phyloP scores from a whole-genome alignment of 2,888 invertebrate genomes.

The Melieria crassipennis region DNA sequence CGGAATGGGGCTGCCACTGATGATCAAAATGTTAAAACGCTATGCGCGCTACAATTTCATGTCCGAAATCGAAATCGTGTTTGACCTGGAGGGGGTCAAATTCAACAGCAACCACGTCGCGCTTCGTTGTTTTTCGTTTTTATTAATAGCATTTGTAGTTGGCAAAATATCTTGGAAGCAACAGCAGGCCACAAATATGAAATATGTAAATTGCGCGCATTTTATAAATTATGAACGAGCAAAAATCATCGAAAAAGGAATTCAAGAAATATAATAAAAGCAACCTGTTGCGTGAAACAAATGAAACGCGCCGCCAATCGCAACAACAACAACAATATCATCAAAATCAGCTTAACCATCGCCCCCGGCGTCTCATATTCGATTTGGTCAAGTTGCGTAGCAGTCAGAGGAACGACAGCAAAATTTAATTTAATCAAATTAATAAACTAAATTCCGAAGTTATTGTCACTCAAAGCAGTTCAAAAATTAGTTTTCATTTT shows the following conservation, averaged over 20 bases:
- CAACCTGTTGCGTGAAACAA: not conserved
- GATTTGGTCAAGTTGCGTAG: not conserved
- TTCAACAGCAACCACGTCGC: not conserved
- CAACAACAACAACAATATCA: not conserved
- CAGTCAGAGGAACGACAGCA: not conserved
- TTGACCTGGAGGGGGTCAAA: conserved; percentile 1
- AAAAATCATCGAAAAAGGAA: not conserved
- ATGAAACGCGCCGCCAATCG: not conserved
- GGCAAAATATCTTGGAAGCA: not conserved
- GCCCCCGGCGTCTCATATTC: not conserved
- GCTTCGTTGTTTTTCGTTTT: not conserved
- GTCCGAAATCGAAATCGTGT: not conserved
- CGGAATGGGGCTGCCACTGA: not conserved
- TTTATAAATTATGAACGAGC: not conserved
- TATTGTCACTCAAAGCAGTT: conserved; percentile 24
- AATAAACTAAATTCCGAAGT: conserved; percentile 16
- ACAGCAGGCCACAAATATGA: not conserved
- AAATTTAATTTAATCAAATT: conserved; percentile 16
- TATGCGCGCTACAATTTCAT: not conserved
- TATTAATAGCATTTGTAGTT: not conserved
- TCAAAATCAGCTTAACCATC: not conserved
- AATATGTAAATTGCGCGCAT: not conserved
- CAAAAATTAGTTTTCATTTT: conserved; percentile 23
- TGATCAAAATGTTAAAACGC: not conserved
- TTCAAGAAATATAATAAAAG: not conserved